Percentiles rank a stretch among this genome's conserved stretches.
These are phyloP conservation scores for Enteromius paludinosus DNA, from an alignment of 2,797 vertebrate genomes.

Conservation along the genomic window DNA sequence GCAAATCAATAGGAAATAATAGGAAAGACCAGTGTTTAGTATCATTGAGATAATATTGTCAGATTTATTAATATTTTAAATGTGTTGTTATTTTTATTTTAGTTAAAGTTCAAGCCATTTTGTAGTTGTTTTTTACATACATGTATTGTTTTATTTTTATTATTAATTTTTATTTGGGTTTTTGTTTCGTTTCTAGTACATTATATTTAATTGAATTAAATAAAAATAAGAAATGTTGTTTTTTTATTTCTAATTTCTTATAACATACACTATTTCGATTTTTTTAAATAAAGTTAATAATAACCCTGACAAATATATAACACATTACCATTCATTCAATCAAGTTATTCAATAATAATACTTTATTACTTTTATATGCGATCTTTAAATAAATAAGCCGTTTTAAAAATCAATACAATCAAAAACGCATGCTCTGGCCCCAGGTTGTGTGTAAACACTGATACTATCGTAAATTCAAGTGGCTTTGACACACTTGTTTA, in stretches of 20 bases:
- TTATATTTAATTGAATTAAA: not conserved
- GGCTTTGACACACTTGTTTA: not conserved
- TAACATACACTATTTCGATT: too few species aligned
- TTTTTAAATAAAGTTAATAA: not conserved
- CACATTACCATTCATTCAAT: not conserved
- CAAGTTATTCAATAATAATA: not conserved
- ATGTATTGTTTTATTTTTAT: not conserved
- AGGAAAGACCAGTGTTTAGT: not conserved
- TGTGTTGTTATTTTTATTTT: not conserved
- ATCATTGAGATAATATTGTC: not conserved
- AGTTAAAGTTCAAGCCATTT: not conserved
- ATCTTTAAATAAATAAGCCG: not conserved
- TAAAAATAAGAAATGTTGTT: not conserved
- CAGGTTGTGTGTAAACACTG: not conserved
- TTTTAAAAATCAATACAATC: not conserved
- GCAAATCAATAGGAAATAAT: not conserved
- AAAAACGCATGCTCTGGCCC: not conserved
- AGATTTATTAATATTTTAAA: not conserved
- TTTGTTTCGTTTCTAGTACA: not conserved
- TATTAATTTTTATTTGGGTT: not conserved
- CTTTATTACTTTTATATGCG: not conserved
- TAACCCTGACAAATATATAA: not conserved
- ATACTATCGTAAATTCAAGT: not conserved
- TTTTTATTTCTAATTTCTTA: not conserved
- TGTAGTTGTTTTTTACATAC: not conserved